Conservation (phyloP, 1,140 invertebrate genomes). For the Pseudomyrmex pallidus region DNA sequence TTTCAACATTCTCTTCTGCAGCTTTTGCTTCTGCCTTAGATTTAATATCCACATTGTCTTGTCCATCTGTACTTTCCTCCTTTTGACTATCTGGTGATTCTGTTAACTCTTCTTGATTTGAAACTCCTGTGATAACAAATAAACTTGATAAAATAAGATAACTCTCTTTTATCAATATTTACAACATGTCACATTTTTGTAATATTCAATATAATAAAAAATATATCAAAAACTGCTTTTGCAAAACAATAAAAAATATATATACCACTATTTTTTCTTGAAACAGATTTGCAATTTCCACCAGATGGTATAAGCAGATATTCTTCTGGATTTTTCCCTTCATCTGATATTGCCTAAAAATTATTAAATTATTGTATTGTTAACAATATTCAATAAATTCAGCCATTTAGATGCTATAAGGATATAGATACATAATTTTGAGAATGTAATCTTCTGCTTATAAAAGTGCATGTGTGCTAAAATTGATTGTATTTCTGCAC, state of each 20-base stretch:
- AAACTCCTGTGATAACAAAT: slow-evolving; percentile 62
- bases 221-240: slow-evolving; percentile 21
- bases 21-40: slow-evolving; percentile 46
- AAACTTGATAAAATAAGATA: slow-evolving; percentile 11
- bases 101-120: slow-evolving; percentile 74
- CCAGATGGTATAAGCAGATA: slow-evolving; percentile 88
- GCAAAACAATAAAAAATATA: slow-evolving; percentile 55
- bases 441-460: too few species aligned
- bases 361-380: slow-evolving; percentile 5
- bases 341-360: slow-evolving; percentile 90
- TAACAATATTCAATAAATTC: background rate
- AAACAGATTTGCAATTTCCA: slow-evolving; percentile 67
- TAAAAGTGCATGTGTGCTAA: too few species aligned
- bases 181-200: background rate
- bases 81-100: slow-evolving; percentile 75
- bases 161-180: too few species aligned
- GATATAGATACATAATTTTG: background rate
- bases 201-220: background rate
- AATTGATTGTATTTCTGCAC: too few species aligned
- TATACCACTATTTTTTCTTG: slow-evolving; percentile 80
- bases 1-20: slow-evolving; percentile 4
- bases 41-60: slow-evolving; percentile 65
- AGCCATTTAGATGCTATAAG: background rate
- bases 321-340: slow-evolving; percentile 91
- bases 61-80: slow-evolving; percentile 70